phyloP scores from a whole-genome alignment of 2,888 invertebrate species.

The Cordilura impudica region DNA sequence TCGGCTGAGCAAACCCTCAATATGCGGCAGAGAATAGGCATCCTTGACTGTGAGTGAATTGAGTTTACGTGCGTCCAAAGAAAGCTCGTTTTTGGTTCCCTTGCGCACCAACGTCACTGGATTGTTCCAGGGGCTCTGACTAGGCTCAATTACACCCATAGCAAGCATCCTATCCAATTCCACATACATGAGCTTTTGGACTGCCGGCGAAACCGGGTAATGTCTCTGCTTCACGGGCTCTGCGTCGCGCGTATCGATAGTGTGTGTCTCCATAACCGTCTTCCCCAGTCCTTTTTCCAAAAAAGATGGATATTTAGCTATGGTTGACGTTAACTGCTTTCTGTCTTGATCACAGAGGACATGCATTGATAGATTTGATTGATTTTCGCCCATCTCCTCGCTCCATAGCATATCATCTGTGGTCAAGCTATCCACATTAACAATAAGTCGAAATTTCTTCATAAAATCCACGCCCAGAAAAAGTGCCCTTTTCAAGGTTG shows the following conservation, averaged over 20 bases:
- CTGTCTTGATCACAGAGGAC: background rate
- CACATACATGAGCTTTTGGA: conserved; percentile 46
- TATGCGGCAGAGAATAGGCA: conserved; percentile 36
- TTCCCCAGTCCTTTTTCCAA: background rate
- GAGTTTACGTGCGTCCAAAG: conserved; percentile 37
- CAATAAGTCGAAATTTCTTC: background rate
- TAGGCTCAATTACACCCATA: conserved; percentile 67
- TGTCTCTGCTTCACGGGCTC: conserved; percentile 50
- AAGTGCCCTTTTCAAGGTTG: conserved; percentile 8
- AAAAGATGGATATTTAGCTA: background rate
- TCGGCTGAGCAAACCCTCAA: conserved; percentile 48
- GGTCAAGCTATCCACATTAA: background rate
- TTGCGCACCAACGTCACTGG: conserved; percentile 28
- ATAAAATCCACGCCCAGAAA: conserved; percentile 39
- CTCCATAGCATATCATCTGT: background rate
- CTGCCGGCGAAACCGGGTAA: conserved; percentile 55
- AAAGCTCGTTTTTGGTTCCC: conserved; percentile 23
- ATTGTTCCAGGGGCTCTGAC: conserved; percentile 58
- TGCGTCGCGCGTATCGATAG: conserved; percentile 22
- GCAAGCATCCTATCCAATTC: conserved; percentile 70
- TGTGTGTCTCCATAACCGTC: background rate
- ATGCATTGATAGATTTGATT: background rate
- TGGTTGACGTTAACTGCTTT: background rate
- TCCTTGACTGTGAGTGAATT: conserved; percentile 34
- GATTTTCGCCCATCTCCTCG: background rate